Evolutionary conservation across 2,888 invertebrate species (phyloP), one percentile per base, ranked within the genome.

Genomic region (Callyntrura sp.): DNA sequence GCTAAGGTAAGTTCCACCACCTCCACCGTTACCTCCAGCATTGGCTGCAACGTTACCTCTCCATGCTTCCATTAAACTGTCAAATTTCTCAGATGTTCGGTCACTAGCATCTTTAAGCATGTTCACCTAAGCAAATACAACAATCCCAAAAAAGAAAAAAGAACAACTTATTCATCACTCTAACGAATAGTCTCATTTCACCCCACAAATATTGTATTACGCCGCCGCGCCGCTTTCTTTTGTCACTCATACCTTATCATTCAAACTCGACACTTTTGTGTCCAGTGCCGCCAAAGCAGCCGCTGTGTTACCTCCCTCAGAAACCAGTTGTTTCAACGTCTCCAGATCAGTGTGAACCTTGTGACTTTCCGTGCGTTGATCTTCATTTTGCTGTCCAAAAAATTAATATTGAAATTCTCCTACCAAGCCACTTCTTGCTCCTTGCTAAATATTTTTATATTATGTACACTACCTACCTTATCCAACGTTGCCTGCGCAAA

Each of bases 401-500:
- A 9, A 62, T 70, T 11, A 70, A 70, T n/a, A n/a, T n/a, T n/a
- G n/a, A n/a, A n/a, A n/a, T n/a, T n/a, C n/a, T n/a, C n/a, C n/a
- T n/a, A n/a, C n/a, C n/a, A n/a, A n/a, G n/a, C 43, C 14, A 70
- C 12, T 70, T 70, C 11, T 70, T 35, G n/a, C 12, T 35, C 70
- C 5, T 23, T 65, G 11, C 5, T 51, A 17, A 20, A 9, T 28
- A 55, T 55, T 55, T 55, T 55, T 55, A 5, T 65, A n/a, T n/a
- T n/a, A n/a, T n/a, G n/a, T n/a, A n/a, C n/a, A n/a, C n/a, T n/a
- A n/a, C n/a, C n/a, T 78, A 92, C 92, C 91, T 91, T 92, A 55
- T 93, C 92, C 8, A 92, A 45, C 28, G 90, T 90, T 12, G 90
- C 14, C 96, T 96, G 92, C 14, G 92, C 73, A 68, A 62, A 43